A percentile compares a stretch with the other conserved stretches of the same genome.
Evolutionary conservation across 2,113 vertebrate species (phyloP).

Genomic region (Perognathus longimembris): DNA sequence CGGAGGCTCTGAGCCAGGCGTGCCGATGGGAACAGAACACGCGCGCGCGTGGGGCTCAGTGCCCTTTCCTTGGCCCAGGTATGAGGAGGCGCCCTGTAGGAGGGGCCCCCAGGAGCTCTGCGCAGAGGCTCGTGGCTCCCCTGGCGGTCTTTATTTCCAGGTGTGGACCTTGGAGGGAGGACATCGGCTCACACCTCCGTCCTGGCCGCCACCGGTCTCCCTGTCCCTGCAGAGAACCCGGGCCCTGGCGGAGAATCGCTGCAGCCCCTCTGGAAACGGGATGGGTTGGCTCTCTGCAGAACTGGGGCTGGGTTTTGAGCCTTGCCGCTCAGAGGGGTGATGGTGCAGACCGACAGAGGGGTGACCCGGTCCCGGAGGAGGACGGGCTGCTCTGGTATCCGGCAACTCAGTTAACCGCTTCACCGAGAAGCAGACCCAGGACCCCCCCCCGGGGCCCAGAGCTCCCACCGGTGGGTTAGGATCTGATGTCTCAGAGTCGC

Average conservation of each 20-base stretch:
- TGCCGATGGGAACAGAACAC: neutral
- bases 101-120: neutral
- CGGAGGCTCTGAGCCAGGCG: neutral
- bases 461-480: neutral
- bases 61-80: neutral
- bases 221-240: fast-evolving
- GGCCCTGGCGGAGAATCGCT: too few relatives aligned
- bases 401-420: neutral
- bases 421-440: neutral
- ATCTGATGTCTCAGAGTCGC: fast-evolving
- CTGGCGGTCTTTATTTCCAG: too few relatives aligned
- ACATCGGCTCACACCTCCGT: neutral
- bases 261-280: fast-evolving
- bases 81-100: neutral
- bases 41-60: too few relatives aligned
- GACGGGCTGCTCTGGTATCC: neutral
- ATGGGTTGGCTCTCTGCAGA: fast-evolving
- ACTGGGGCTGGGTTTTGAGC: neutral
- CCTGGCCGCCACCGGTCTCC: fast-evolving
- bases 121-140: too few relatives aligned
- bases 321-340: neutral
- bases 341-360: neutral
- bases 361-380: neutral
- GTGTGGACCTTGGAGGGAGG: too few relatives aligned
- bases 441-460: neutral